Conservation (phyloP, 2,888 invertebrate species). For the Prosopocoilus inquinatus region DNA sequence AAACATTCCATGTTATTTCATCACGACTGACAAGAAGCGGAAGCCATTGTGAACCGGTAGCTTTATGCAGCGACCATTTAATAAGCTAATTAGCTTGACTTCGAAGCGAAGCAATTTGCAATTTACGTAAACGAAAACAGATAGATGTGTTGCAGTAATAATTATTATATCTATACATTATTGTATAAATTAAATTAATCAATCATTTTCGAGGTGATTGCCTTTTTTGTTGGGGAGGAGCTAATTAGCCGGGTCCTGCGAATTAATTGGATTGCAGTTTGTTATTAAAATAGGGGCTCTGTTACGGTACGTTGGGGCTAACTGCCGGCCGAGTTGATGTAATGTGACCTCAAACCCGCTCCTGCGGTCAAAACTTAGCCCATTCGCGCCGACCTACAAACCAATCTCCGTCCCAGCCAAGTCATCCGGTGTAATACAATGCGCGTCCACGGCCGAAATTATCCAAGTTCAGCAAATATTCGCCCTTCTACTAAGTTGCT, state of each 20-base stretch:
- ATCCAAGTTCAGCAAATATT: background rate
- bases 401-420: conserved; percentile 23
- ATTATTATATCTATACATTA: too few species aligned
- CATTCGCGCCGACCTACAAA: conserved; percentile 24
- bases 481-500: background rate
- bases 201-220: too few species aligned
- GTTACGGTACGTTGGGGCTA: conserved; percentile 6
- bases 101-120: too few species aligned
- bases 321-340: conserved; percentile 19
- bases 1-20: too few species aligned
- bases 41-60: too few species aligned
- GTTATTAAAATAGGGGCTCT: conserved; percentile 29
- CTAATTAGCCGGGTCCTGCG: background rate
- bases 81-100: too few species aligned
- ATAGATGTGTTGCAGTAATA: too few species aligned
- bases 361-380: conserved; percentile 28
- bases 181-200: too few species aligned
- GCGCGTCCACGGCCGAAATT: background rate
- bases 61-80: too few species aligned
- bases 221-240: too few species aligned
- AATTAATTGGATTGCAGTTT: conserved; percentile 21
- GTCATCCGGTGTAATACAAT: conserved; percentile 16
- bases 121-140: too few species aligned
- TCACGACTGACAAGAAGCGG: too few species aligned
- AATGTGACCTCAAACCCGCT: conserved; percentile 31